These are phyloP conservation scores for Rhaphigaster nebulosa DNA, from an alignment of 2,888 invertebrate genomes.

Conservation along the genomic window DNA sequence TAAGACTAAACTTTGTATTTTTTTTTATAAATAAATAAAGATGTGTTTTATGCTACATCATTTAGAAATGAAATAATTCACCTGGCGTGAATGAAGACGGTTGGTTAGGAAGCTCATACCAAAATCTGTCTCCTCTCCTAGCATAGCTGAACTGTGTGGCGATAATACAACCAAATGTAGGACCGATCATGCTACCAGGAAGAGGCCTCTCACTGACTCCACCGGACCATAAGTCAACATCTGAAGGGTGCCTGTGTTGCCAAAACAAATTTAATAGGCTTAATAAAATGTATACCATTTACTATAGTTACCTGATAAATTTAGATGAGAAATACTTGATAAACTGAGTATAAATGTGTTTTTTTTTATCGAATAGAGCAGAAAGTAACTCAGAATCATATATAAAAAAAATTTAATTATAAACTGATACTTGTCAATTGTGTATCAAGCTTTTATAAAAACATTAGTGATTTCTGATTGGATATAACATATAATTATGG, in stretches of 20 bases:
- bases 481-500: too few species aligned
- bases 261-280: neutral
- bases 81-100: slow-evolving; percentile 88
- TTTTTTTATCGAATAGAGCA: too few species aligned
- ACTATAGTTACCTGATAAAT: too few species aligned
- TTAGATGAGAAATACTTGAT: too few species aligned
- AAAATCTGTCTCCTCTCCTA: slow-evolving; percentile 91
- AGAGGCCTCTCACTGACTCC: slow-evolving; percentile 92
- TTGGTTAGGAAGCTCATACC: slow-evolving; percentile 93
- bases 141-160: slow-evolving; percentile 93
- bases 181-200: slow-evolving; percentile 93
- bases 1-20: too few species aligned
- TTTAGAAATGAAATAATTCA: slow-evolving; percentile 66
- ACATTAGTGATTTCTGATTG: too few species aligned
- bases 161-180: slow-evolving; percentile 94
- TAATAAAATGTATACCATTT: too few species aligned
- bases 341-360: too few species aligned
- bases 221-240: slow-evolving; percentile 95
- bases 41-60: neutral
- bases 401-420: too few species aligned
- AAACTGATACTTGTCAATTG: too few species aligned
- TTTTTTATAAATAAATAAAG: neutral
- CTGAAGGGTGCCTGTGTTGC: slow-evolving; percentile 80
- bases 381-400: too few species aligned
- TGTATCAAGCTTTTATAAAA: too few species aligned